phyloP scores from a whole-genome alignment of 2,113 vertebrate species.

The Gambusia holbrooki region DNA sequence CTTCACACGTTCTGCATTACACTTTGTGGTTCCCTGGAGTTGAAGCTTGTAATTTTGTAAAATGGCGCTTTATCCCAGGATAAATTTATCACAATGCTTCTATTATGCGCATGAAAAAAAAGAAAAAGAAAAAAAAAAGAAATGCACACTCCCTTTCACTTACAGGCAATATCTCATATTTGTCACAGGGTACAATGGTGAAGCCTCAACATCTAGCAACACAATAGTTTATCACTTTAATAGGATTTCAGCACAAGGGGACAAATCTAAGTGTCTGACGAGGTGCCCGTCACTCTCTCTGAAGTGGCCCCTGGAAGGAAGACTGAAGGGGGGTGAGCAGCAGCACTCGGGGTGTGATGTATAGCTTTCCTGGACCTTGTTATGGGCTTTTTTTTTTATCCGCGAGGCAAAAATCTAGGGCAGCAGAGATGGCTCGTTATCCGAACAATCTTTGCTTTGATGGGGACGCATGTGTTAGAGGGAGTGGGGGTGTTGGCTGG shows the following conservation, averaged over 20 bases:
- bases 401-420: slow-evolving; percentile 53
- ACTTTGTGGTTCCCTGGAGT: slow-evolving; percentile 33
- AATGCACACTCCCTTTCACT: slow-evolving; percentile 4
- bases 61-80: slow-evolving; percentile 36
- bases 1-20: slow-evolving; percentile 15
- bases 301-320: slow-evolving; percentile 47
- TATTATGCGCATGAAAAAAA: not conserved
- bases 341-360: slow-evolving; percentile 45
- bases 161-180: slow-evolving; percentile 35
- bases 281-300: slow-evolving; percentile 52
- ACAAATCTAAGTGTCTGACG: slow-evolving; percentile 48
- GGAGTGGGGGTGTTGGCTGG: slow-evolving; percentile 44
- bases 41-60: slow-evolving; percentile 54
- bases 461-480: slow-evolving; percentile 44
- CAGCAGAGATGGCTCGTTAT: slow-evolving; percentile 72
- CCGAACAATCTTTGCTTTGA: slow-evolving; percentile 68
- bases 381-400: slow-evolving; percentile 45
- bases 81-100: slow-evolving; percentile 34
- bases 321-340: slow-evolving; percentile 21
- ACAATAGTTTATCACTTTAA: slow-evolving; percentile 70
- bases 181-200: slow-evolving; percentile 37
- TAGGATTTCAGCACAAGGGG: slow-evolving; percentile 64
- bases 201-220: slow-evolving; percentile 42
- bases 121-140: not conserved
- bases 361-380: slow-evolving; percentile 53